phyloP scores from a whole-genome alignment of 2,888 invertebrate species.

The Sericinus montela region DNA sequence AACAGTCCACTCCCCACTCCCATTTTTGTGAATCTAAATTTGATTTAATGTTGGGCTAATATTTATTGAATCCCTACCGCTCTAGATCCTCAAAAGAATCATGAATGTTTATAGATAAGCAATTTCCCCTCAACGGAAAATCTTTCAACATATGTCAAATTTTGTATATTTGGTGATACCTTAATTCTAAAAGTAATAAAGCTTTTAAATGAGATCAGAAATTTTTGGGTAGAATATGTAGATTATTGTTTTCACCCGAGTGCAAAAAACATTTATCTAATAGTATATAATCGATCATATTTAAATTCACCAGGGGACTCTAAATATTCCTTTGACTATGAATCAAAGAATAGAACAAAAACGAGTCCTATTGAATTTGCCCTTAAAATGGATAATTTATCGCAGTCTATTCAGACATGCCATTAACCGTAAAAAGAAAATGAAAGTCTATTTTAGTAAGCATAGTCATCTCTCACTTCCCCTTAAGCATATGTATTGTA shows the following conservation, averaged over 20 bases:
- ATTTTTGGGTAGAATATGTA: constrained; percentile 34
- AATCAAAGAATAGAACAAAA: constrained; percentile 77
- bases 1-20: no score
- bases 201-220: no score
- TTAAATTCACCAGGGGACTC: constrained; percentile 69
- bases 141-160: constrained; percentile 14
- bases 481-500: no score
- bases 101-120: constrained; percentile 16
- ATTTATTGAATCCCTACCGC: not conserved
- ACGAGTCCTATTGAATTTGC: constrained; percentile 69
- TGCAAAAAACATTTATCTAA: constrained; percentile 59
- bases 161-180: constrained; percentile 11
- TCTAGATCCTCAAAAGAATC: constrained; percentile 3
- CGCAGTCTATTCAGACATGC: constrained; percentile 53
- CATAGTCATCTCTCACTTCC: no score
- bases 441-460: not conserved
- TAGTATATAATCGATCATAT: constrained; percentile 69
- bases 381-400: constrained; percentile 76
- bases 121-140: constrained; percentile 13
- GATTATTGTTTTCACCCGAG: constrained; percentile 56
- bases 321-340: constrained; percentile 75
- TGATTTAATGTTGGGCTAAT: no score
- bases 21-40: no score
- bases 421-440: constrained; percentile 47
- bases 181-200: not conserved